Evolutionary conservation across 1,140 invertebrate genomes (phyloP).

Genomic region (Polyergus mexicanus): DNA sequence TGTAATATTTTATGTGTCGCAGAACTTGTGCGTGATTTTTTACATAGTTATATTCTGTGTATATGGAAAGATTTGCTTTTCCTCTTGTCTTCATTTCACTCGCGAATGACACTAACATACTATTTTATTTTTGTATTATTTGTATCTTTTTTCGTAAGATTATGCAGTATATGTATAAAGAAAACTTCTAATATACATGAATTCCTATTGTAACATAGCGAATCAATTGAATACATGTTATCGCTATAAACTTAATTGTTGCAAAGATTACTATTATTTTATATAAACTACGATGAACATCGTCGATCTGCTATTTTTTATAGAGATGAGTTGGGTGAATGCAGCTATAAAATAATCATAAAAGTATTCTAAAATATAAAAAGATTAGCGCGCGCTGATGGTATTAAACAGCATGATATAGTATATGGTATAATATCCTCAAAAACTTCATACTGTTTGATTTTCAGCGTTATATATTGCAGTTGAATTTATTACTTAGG

Average conservation of each 20-base stretch:
- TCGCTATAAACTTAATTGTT: slow-evolving; percentile 52
- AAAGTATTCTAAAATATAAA: slow-evolving; percentile 44
- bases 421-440: slow-evolving; percentile 15
- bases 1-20: background rate
- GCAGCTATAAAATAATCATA: slow-evolving; percentile 10
- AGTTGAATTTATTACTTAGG: slow-evolving; percentile 37
- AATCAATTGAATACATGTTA: slow-evolving; percentile 46
- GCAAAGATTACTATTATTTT: slow-evolving; percentile 59
- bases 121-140: background rate
- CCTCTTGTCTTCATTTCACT: background rate
- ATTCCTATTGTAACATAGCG: slow-evolving; percentile 52
- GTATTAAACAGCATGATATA: slow-evolving; percentile 19
- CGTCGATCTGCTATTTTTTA: slow-evolving; percentile 59
- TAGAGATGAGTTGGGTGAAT: slow-evolving; percentile 27
- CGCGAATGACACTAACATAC: background rate
- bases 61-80: background rate
- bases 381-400: slow-evolving; percentile 19
- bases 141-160: slow-evolving; percentile 13
- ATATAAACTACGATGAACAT: slow-evolving; percentile 28
- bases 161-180: background rate
- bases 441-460: slow-evolving; percentile 21
- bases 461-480: slow-evolving; percentile 47
- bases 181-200: slow-evolving; percentile 16
- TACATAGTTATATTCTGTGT: background rate
- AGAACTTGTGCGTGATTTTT: slow-evolving; percentile 20